Percentiles rank a stretch among this genome's conserved stretches.
phyloP scores from a whole-genome alignment of 1,140 invertebrate genomes.

The Scylla paramamosain region DNA sequence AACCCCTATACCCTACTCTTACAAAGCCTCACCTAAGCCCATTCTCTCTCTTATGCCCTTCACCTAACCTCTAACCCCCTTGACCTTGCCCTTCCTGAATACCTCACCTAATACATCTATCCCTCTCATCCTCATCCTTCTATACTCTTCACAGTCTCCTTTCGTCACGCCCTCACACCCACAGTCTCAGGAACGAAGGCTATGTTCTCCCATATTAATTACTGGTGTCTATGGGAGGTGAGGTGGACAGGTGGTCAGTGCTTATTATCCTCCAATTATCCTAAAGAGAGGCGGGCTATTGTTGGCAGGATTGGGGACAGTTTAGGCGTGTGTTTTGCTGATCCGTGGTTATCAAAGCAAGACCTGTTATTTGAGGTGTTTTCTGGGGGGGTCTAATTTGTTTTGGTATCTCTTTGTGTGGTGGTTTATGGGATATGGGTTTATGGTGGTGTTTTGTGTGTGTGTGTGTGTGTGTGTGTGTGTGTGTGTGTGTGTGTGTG shows the following conservation, averaged over 20 bases:
- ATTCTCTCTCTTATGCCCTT: neutral
- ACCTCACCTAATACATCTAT: neutral
- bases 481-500: neutral
- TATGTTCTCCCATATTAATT: neutral
- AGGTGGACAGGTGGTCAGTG: neutral
- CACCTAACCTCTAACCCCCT: neutral
- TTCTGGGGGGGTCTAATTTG: neutral
- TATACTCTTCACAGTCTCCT: neutral
- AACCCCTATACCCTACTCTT: neutral
- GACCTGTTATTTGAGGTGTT: neutral
- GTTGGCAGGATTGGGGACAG: neutral
- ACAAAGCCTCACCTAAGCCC: neutral
- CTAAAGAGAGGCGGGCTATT: neutral
- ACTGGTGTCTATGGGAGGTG: neutral
- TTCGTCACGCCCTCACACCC: neutral
- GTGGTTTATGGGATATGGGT: neutral
- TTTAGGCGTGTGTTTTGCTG: neutral
- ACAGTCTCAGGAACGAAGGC: neutral
- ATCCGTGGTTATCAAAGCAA: neutral
- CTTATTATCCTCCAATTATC: slow-evolving; percentile 9
- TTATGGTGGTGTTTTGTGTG: neutral
- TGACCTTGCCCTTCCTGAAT: neutral
- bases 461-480: slow-evolving; percentile 20
- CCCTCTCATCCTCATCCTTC: neutral
- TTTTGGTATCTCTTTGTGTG: neutral